phyloP scores from a whole-genome alignment of 1,140 invertebrate species.

The Tetranychus cinnabarinus region DNA sequence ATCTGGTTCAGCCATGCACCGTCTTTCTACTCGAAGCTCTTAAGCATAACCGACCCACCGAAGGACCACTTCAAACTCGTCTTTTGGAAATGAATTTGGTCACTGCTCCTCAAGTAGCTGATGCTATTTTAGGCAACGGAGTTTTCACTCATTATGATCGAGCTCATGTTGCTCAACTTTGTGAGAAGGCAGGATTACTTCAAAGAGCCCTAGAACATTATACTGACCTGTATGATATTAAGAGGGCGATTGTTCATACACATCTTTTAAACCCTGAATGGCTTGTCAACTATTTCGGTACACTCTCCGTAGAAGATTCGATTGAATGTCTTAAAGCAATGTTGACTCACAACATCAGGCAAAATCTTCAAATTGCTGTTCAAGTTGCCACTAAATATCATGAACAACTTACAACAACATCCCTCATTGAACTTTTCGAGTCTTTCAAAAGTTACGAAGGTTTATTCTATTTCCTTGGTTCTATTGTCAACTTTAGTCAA shows the following conservation, averaged over 20 bases:
- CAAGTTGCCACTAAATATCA: conserved; percentile 99
- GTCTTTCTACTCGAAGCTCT: conserved; percentile 89
- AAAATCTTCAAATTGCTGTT: conserved; percentile 90
- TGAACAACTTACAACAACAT: conserved; percentile 86
- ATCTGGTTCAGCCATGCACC: conserved; percentile 96
- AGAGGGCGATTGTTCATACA: conserved; percentile 77
- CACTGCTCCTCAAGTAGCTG: conserved; percentile 91
- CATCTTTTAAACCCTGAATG: conserved; percentile 79
- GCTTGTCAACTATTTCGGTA: conserved; percentile 97
- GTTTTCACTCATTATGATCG: conserved; percentile 99
- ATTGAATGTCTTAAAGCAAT: conserved; percentile 94
- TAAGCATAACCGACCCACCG: conserved; percentile 85
- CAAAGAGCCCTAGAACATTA: conserved; percentile 49
- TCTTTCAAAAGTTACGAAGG: conserved; percentile 98
- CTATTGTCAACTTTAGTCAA: conserved; percentile 98
- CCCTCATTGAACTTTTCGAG: conserved; percentile 94
- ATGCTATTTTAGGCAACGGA: conserved; percentile 94
- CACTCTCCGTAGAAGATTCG: conserved; percentile 92
- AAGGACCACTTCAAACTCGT: conserved; percentile 85
- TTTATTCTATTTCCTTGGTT: conserved; percentile 94
- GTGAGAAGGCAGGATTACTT: conserved; percentile 90
- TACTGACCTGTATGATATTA: conserved; percentile 91
- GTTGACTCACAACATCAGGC: conserved; percentile 89
- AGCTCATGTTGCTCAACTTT: conserved; percentile 89
- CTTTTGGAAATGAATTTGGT: conserved; percentile 96